Conservation (phyloP, 2,113 vertebrate genomes). For the Colistium nudipinnis region DNA sequence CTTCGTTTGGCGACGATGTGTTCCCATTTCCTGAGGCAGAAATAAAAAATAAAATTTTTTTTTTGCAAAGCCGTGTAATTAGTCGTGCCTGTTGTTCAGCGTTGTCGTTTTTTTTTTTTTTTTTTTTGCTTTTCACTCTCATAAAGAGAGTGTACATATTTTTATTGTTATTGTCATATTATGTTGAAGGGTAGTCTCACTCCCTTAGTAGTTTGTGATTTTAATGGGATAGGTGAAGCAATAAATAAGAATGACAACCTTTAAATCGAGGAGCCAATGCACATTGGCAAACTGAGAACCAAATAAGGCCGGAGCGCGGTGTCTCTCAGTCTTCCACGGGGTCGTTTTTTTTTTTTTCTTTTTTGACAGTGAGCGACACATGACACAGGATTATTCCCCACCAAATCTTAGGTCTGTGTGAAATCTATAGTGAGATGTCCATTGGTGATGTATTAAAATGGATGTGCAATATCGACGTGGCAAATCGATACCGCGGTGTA, state of each 20-base stretch:
- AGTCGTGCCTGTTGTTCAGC: conserved; percentile 21
- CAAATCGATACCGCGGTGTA: conserved; percentile 41
- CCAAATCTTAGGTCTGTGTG: conserved; percentile 3
- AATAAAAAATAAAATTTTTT: conserved; percentile 35
- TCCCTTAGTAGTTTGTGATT: conserved; percentile 10
- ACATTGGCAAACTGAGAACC: conserved; percentile 10
- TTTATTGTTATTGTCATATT: conserved; percentile 12
- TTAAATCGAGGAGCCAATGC: conserved; percentile 1
- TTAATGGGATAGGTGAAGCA: conserved; percentile 3
- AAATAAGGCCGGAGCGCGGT: background rate
- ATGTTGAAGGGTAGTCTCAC: conserved; percentile 15
- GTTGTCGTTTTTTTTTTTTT: too few species aligned
- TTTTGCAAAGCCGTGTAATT: conserved; percentile 54
- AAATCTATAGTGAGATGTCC: conserved; percentile 22
- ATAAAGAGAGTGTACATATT: background rate
- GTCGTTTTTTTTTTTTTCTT: background rate
- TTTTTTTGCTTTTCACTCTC: background rate
- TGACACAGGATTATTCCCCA: conserved; percentile 10
- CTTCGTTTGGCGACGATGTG: conserved; percentile 43
- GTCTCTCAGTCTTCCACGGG: background rate
- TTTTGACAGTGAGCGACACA: conserved; percentile 1
- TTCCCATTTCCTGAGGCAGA: conserved; percentile 34
- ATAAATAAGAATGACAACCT: conserved; percentile 24
- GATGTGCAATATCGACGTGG: conserved; percentile 44
- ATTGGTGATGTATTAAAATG: conserved; percentile 37